Conservation (phyloP, 2,888 invertebrate genomes). For the Idaea biselata region DNA sequence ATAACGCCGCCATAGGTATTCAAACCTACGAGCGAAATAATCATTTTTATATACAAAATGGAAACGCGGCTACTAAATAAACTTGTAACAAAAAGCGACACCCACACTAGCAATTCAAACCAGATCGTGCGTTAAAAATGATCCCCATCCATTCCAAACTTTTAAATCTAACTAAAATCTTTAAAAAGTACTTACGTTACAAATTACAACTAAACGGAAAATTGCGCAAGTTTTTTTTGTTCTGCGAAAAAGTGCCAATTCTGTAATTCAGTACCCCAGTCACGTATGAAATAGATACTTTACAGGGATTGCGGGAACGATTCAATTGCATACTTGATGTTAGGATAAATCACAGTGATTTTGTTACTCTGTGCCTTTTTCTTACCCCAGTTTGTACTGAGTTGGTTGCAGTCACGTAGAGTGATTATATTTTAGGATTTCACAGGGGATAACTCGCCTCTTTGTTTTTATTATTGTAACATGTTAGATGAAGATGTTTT, state of each 20-base stretch:
- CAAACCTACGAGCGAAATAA: too few species aligned
- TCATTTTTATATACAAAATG: too few species aligned
- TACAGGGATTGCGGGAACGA: constrained; percentile 52
- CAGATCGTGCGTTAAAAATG: not conserved
- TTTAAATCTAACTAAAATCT: constrained; percentile 1
- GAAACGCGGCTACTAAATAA: too few species aligned
- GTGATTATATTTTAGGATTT: constrained; percentile 36
- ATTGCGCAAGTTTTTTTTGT: not conserved
- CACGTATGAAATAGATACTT: constrained; percentile 68
- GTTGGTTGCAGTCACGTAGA: constrained; percentile 45
- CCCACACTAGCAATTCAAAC: not conserved
- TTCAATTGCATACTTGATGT: constrained; percentile 62
- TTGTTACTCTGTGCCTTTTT: constrained; percentile 26
- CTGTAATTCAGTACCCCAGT: constrained; percentile 31
- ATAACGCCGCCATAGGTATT: too few species aligned
- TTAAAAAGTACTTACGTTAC: constrained; percentile 2
- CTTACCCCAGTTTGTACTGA: constrained; percentile 11
- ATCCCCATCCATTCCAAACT: not conserved
- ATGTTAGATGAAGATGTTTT: constrained; percentile 3
- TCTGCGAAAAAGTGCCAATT: not conserved
- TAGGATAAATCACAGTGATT: constrained; percentile 55
- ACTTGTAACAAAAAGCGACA: not conserved
- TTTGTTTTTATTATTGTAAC: constrained; percentile 21
- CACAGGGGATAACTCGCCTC: constrained; percentile 13
- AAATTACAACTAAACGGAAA: constrained; percentile 4